Conservation (phyloP, 2,113 vertebrate genomes). For the Sinocyclocheilus anophthalmus region DNA sequence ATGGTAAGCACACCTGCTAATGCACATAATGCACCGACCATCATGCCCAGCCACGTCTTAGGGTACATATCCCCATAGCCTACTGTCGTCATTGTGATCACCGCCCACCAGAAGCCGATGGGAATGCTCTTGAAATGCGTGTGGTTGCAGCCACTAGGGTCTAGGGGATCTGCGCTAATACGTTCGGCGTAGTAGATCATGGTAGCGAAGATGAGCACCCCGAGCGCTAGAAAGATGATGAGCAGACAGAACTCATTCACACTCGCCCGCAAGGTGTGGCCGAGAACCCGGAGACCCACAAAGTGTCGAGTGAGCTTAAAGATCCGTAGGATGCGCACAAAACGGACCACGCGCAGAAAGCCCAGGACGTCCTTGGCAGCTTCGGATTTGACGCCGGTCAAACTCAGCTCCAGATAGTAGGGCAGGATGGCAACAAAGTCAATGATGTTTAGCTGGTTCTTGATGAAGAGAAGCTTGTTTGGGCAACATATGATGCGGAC, state of each 20-base stretch:
- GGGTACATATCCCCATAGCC: conserved; percentile 98
- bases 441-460: conserved; percentile 95
- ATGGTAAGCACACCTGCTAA: conserved; percentile 95
- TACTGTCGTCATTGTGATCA: conserved; percentile 96
- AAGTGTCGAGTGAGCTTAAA: conserved; percentile 98
- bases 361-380: conserved; percentile 88
- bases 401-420: conserved; percentile 93
- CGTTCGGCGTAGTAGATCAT: conserved; percentile 99
- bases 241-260: conserved; percentile 96
- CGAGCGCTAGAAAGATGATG: conserved; percentile 94
- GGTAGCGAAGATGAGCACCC: conserved; percentile 97
- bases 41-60: conserved; percentile 95
- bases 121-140: conserved; percentile 99
- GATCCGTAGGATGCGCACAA: conserved; percentile 95
- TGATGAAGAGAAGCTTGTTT: conserved; percentile 88
- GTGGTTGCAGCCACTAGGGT: conserved; percentile 80
- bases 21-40: conserved; percentile 93
- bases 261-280: conserved; percentile 93
- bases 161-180: conserved; percentile 81
- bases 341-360: conserved; percentile 94
- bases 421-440: conserved; percentile 98
- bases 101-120: conserved; percentile 99
- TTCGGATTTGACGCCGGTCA: conserved; percentile 88
- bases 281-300: conserved; percentile 91
- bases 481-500: conserved; percentile 94